Evolutionary conservation across 2,888 invertebrate species (phyloP).

Genomic region (Tanypteryx hageni): DNA sequence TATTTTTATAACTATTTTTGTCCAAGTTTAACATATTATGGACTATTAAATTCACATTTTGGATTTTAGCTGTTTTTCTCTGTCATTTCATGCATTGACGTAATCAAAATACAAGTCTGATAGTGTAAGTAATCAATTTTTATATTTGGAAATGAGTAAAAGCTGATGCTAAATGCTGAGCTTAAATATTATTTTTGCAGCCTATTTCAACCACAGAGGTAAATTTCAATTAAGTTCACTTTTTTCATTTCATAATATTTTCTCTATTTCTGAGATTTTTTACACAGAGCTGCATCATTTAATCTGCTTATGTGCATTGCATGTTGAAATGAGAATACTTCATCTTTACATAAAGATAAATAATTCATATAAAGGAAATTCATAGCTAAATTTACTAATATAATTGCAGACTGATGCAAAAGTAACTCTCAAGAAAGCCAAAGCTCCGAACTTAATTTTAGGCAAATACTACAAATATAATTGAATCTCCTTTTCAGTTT

Average conservation of each 20-base stretch:
- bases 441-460: no score
- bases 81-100: constrained; percentile 66
- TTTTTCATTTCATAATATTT: background rate
- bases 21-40: no score
- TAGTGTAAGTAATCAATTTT: constrained; percentile 67
- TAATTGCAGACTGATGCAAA: no score
- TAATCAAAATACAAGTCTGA: constrained; percentile 66
- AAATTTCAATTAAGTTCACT: background rate
- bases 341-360: background rate
- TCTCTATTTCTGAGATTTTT: background rate
- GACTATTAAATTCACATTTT: background rate
- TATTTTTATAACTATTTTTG: no score
- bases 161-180: constrained; percentile 33
- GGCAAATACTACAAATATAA: no score
- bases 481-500: no score
- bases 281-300: constrained; percentile 35
- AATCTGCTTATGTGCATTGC: constrained; percentile 37
- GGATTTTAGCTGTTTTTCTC: constrained; percentile 44
- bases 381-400: no score
- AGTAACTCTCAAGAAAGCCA: no score
- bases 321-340: constrained; percentile 10
- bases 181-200: constrained; percentile 37
- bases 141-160: background rate
- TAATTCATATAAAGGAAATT: background rate
- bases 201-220: background rate